Percentiles rank a stretch among this genome's conserved stretches.
Conservation (phyloP, 2,797 vertebrate species). For the Coranthus polyacanthus region DNA sequence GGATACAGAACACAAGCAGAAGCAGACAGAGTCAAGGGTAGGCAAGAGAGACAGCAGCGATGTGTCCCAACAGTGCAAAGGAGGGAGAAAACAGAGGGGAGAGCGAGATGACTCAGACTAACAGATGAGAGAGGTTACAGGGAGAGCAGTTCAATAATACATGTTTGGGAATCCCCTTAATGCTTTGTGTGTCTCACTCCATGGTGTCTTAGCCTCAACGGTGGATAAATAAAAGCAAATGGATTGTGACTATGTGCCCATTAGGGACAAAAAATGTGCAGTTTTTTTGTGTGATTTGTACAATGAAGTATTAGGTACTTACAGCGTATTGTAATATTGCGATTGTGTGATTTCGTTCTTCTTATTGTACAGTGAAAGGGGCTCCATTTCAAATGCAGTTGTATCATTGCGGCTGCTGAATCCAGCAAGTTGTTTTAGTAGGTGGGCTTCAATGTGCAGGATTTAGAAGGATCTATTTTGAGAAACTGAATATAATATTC, state of each 20-base stretch:
- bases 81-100: slow-evolving; percentile 1
- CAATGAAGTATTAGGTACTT: no score
- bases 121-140: slow-evolving; percentile 29
- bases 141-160: slow-evolving; percentile 50
- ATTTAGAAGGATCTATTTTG: no score
- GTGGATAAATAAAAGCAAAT: slow-evolving; percentile 3
- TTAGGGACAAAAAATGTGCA: not conserved
- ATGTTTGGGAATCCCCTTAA: slow-evolving; percentile 55
- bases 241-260: not conserved
- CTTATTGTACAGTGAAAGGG: no score
- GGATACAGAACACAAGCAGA: not conserved
- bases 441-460: no score
- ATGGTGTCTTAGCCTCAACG: slow-evolving; percentile 6
- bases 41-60: slow-evolving; percentile 8
- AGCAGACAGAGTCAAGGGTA: slow-evolving; percentile 4
- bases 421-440: no score
- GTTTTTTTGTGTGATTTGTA: not conserved
- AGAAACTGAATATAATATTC: no score
- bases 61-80: slow-evolving; percentile 14
- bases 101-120: slow-evolving; percentile 45
- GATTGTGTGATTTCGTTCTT: no score
- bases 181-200: slow-evolving; percentile 4
- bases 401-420: no score
- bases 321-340: no score
- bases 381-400: no score